Evolutionary conservation across 2,797 vertebrate species (phyloP).

Genomic region (Manis javanica): DNA sequence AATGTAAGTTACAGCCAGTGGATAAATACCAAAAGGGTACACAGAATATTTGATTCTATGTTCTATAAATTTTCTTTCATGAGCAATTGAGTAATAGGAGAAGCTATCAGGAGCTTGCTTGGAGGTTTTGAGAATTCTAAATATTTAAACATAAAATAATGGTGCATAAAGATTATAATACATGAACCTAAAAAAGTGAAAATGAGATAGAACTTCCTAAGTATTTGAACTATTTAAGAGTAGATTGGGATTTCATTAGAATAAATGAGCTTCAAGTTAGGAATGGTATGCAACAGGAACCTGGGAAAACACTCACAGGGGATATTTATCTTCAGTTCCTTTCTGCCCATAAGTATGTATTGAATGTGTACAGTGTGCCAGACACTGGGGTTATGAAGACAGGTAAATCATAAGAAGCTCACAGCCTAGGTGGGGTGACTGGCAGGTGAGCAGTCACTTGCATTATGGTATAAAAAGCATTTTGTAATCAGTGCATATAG

Average conservation of each 20-base stretch:
- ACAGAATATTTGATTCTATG: neutral
- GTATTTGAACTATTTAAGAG: neutral
- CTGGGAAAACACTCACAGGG: neutral
- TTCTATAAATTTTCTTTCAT: neutral
- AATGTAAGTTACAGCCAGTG: neutral
- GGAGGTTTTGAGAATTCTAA: neutral
- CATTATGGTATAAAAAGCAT: neutral
- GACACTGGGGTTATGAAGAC: neutral
- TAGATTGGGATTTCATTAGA: neutral
- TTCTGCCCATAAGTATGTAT: neutral
- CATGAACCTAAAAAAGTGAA: neutral
- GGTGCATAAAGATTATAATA: neutral
- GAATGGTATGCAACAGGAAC: neutral
- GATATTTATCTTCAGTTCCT: neutral
- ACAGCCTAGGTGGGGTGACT: neutral
- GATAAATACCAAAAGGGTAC: neutral
- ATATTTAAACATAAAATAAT: neutral
- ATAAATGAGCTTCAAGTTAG: neutral
- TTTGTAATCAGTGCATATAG: neutral
- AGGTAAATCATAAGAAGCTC: neutral
- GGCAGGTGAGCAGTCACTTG: neutral
- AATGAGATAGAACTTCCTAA: neutral
- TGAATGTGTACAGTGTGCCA: neutral
- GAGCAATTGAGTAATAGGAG: neutral
- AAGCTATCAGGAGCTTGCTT: neutral